These are phyloP conservation scores for Balaenoptera acutorostrata DNA, from an alignment of 2,113 vertebrate species.

Conservation along the genomic window DNA sequence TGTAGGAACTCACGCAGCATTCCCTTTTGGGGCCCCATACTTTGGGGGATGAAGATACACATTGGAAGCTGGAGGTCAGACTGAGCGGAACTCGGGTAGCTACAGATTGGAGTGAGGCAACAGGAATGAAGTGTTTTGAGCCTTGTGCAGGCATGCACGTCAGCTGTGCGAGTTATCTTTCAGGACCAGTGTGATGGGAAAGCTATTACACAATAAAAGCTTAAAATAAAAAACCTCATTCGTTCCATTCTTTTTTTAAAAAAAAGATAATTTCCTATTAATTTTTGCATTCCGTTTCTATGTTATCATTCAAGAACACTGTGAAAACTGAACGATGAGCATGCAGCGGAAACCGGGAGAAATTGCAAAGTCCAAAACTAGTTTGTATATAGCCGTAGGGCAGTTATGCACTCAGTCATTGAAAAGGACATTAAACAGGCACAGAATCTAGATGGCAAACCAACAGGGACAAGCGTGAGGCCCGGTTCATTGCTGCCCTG, in stretches of 20 bases:
- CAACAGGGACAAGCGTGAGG: neutral
- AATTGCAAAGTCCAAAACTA: neutral
- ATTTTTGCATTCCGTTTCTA: neutral
- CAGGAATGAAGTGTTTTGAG: neutral
- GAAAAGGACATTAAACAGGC: neutral
- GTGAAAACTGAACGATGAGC: neutral
- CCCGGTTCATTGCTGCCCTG: neutral
- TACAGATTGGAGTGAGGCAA: neutral
- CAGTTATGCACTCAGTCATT: neutral
- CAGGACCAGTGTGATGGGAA: neutral
- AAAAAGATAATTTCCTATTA: neutral
- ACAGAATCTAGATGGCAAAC: neutral
- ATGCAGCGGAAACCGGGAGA: neutral
- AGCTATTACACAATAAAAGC: neutral
- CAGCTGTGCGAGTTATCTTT: neutral
- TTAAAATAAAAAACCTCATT: neutral
- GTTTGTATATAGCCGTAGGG: neutral
- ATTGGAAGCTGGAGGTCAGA: fast-evolving
- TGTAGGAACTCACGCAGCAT: fast-evolving
- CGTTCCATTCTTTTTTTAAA: neutral
- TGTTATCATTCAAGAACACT: constrained; percentile 27
- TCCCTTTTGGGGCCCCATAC: neutral
- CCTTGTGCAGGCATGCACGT: fast-evolving
- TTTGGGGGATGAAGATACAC: fast-evolving
- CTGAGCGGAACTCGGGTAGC: neutral